A percentile compares a stretch with the other conserved stretches of the same genome.
phyloP scores from a whole-genome alignment of 1,140 invertebrate species.

The Macrobrachium rosenbergii region DNA sequence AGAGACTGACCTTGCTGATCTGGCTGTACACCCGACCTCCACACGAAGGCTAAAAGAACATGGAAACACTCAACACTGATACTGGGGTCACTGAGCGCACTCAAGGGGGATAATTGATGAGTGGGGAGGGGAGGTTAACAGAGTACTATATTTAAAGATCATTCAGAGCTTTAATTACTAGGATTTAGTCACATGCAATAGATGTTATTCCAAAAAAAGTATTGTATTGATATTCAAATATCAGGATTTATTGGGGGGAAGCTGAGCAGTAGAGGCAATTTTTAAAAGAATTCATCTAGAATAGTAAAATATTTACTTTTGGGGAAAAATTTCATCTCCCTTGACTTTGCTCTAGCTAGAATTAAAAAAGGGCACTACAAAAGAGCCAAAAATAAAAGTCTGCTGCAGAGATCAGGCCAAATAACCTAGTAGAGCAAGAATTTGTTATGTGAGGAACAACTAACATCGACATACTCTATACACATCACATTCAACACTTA shows the following conservation, averaged over 20 bases:
- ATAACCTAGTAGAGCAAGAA: constrained; percentile 35
- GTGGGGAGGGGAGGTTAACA: neutral
- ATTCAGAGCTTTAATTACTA: no score
- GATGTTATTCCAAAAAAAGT: neutral
- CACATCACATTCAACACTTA: constrained; percentile 47
- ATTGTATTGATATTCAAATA: neutral
- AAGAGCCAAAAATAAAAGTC: constrained; percentile 29
- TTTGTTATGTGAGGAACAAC: constrained; percentile 45
- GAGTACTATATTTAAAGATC: no score
- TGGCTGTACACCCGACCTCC: constrained; percentile 61
- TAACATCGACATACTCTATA: constrained; percentile 46
- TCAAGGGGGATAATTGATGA: constrained; percentile 48
- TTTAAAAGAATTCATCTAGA: neutral
- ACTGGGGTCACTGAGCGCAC: constrained; percentile 52
- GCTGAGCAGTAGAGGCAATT: neutral
- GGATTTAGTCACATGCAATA: no score
- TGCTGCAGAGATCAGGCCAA: constrained; percentile 34
- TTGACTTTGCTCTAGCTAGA: constrained; percentile 38
- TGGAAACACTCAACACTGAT: constrained; percentile 61
- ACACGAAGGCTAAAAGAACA: constrained; percentile 61
- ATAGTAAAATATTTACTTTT: neutral
- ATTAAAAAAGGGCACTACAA: constrained; percentile 34
- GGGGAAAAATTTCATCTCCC: constrained; percentile 45
- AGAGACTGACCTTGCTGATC: constrained; percentile 56
- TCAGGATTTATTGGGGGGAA: neutral